These are phyloP conservation scores for Minunthozetes semirufus DNA, from an alignment of 2,888 invertebrate species.

Conservation along the genomic window DNA sequence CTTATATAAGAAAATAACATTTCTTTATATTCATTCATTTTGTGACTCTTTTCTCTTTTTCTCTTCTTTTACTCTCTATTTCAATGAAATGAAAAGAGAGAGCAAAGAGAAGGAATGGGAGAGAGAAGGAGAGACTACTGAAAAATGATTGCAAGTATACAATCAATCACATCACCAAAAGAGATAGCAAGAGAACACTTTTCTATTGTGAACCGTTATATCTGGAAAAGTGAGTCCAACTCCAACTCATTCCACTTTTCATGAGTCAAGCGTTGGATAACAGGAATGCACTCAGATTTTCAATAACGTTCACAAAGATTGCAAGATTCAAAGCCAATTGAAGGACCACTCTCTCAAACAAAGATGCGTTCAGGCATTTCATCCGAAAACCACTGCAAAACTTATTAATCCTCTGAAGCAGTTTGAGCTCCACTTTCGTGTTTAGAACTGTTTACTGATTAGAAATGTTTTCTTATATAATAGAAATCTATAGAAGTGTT, in stretches of 20 bases:
- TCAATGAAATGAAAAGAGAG: constrained; percentile 8
- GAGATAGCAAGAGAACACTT: constrained; percentile 17
- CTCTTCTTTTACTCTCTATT: background rate
- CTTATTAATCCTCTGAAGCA: background rate
- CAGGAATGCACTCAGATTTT: constrained; percentile 5
- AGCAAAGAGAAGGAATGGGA: background rate
- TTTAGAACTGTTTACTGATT: background rate
- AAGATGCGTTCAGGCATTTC: constrained; percentile 12
- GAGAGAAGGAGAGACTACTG: background rate
- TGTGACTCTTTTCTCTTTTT: background rate
- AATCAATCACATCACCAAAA: constrained; percentile 24
- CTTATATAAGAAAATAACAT: constrained; percentile 18
- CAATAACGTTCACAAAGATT: constrained; percentile 3
- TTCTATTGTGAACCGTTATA: constrained; percentile 4
- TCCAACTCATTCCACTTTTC: background rate
- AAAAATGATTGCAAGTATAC: constrained; percentile 18
- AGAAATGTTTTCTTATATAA: background rate
- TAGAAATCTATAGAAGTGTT: background rate
- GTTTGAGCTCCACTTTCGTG: background rate
- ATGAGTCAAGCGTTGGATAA: constrained; percentile 3
- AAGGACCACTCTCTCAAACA: background rate
- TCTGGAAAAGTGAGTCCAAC: constrained; percentile 2
- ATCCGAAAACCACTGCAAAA: background rate
- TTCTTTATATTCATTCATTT: constrained; percentile 20
- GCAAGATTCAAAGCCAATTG: background rate